These are phyloP conservation scores for Palythoa grandiflora DNA, from an alignment of 92 coral and sea anemone genomes.

Conservation along the genomic window DNA sequence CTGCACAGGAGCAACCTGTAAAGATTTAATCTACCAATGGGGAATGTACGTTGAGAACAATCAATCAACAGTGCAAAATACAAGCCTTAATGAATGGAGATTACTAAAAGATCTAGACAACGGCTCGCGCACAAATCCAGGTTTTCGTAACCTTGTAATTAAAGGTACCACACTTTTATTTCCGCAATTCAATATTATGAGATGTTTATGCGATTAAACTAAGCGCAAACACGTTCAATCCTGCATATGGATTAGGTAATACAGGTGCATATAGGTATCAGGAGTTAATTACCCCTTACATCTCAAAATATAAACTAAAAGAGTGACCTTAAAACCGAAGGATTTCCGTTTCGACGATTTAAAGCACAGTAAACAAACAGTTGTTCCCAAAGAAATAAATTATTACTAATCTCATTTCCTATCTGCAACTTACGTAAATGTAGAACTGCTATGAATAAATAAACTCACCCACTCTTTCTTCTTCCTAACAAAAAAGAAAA, in stretches of 20 bases:
- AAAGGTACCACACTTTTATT: not conserved
- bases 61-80: not conserved
- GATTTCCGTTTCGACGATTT: too few species aligned
- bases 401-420: too few species aligned
- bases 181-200: not conserved
- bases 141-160: not conserved
- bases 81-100: not conserved
- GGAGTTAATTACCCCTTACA: too few species aligned
- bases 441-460: not conserved
- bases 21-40: conserved; percentile 2
- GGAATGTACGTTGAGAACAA: not conserved
- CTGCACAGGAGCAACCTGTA: conserved; percentile 4
- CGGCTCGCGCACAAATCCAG: not conserved
- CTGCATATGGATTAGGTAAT: too few species aligned
- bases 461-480: not conserved
- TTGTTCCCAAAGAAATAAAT: too few species aligned
- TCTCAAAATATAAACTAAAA: too few species aligned
- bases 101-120: not conserved
- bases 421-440: too few species aligned
- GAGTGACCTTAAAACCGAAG: too few species aligned
- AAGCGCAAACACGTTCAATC: not conserved
- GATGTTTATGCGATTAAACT: not conserved
- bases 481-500: conserved; percentile 8
- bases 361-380: too few species aligned
- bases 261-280: too few species aligned